Evolutionary conservation across 2,797 vertebrate genomes (phyloP).

Genomic region (Tinamus major): DNA sequence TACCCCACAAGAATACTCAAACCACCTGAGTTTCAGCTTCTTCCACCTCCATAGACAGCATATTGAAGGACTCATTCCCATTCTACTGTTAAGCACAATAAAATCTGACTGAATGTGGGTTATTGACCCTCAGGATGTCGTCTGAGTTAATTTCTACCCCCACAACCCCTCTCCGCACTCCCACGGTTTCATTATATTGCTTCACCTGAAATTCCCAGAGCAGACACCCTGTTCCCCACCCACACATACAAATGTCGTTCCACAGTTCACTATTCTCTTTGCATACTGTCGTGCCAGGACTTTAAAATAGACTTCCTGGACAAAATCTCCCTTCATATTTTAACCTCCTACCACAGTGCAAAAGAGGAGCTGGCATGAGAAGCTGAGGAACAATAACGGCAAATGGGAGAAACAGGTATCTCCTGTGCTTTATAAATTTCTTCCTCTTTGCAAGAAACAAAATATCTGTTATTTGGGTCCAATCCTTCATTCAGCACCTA

Average conservation of each 20-base stretch:
- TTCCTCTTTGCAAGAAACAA: background rate
- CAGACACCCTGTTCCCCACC: background rate
- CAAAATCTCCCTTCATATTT: background rate
- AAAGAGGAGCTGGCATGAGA: background rate
- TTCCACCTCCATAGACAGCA: background rate
- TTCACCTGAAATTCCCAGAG: slow-evolving; percentile 48
- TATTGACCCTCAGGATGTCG: background rate
- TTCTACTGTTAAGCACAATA: background rate
- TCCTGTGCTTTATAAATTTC: background rate
- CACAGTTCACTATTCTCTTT: background rate
- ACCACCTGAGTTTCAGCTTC: background rate
- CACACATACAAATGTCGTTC: background rate
- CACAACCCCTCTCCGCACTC: background rate
- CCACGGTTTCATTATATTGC: slow-evolving; percentile 38
- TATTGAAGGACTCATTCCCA: background rate
- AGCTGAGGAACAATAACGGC: background rate
- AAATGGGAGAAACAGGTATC: background rate
- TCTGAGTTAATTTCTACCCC: background rate
- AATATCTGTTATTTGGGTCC: background rate
- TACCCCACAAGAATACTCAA: rapidly evolving
- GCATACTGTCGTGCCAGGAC: background rate
- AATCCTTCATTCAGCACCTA: background rate
- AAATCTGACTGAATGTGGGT: background rate
- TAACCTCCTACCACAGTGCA: background rate
- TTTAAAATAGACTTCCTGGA: background rate